These are phyloP conservation scores for Petrocephalus microphthalmus DNA, from an alignment of 2,113 vertebrate genomes.

Conservation along the genomic window DNA sequence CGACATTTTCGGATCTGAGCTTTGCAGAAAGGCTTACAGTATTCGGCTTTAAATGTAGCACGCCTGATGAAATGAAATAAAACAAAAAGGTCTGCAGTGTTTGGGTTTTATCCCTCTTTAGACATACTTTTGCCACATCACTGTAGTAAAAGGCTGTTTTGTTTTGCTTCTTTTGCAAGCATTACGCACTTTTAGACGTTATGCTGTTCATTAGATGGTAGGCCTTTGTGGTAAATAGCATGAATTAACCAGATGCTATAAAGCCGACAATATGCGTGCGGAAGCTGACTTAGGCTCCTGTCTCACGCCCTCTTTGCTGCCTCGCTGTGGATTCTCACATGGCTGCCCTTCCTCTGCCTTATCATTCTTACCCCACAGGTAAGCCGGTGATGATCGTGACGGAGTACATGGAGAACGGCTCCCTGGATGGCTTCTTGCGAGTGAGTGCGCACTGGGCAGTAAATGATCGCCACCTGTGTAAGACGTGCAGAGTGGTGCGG, in stretches of 20 bases:
- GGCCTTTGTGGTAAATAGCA: not conserved
- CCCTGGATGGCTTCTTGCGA: slow-evolving; percentile 78
- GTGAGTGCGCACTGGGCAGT: slow-evolving; percentile 56
- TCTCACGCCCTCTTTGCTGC: not conserved
- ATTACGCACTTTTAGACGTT: not conserved
- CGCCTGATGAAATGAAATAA: not conserved
- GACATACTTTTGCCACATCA: not conserved
- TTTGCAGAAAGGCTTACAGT: not conserved
- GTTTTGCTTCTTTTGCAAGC: not conserved
- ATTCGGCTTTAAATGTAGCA: not conserved
- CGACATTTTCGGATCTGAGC: not conserved
- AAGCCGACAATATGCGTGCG: not conserved
- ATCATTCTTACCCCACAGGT: slow-evolving; percentile 54
- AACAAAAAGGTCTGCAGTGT: not conserved
- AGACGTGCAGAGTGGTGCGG: slow-evolving; percentile 21
- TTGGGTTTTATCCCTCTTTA: not conserved
- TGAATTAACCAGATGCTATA: not conserved
- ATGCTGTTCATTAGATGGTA: not conserved
- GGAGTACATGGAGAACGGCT: slow-evolving; percentile 86
- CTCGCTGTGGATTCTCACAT: not conserved
- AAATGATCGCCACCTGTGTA: slow-evolving; percentile 34
- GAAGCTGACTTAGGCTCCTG: not conserved
- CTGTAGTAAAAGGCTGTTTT: not conserved
- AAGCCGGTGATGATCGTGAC: slow-evolving; percentile 86
- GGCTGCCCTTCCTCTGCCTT: not conserved